Percentiles rank a stretch among this genome's conserved stretches.
Evolutionary conservation across 2,113 vertebrate genomes (phyloP).

Genomic region (Cyphomyrus discorhynchus): DNA sequence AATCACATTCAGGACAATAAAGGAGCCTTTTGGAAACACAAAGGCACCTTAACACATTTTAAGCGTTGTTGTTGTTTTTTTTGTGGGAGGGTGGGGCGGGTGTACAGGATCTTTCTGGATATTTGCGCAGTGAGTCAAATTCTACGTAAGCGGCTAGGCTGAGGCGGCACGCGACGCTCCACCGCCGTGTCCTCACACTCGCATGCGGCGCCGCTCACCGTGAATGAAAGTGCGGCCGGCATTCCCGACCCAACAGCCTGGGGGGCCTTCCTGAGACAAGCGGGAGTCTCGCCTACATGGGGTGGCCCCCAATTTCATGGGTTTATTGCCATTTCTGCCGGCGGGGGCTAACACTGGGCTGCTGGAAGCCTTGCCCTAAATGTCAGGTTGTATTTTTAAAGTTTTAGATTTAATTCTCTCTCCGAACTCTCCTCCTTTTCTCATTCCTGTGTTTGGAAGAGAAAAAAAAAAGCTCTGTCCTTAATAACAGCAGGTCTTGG

Average conservation of each 20-base stretch:
- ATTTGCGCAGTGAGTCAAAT: slow-evolving; percentile 40
- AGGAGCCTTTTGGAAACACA: not conserved
- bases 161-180: slow-evolving; percentile 33
- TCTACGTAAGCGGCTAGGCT: slow-evolving; percentile 28
- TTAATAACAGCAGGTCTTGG: slow-evolving; percentile 27
- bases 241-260: slow-evolving; percentile 35
- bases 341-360: not conserved
- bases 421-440: not conserved
- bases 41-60: not conserved
- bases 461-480: not conserved
- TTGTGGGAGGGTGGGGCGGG: not conserved
- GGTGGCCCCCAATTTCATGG: not conserved
- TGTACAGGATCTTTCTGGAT: slow-evolving; percentile 34
- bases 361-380: not conserved
- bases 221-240: slow-evolving; percentile 43
- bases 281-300: not conserved
- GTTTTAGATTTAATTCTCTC: not conserved
- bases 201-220: slow-evolving; percentile 54
- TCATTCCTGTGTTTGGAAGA: not conserved
- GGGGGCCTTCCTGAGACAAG: not conserved
- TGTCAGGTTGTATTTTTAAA: not conserved
- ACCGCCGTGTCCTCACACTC: slow-evolving; percentile 37
- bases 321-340: not conserved
- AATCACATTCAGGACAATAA: not conserved
- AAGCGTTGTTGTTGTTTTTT: not conserved